Conservation (phyloP, 2,797 vertebrate species). For the Leptodactylus fallax region DNA sequence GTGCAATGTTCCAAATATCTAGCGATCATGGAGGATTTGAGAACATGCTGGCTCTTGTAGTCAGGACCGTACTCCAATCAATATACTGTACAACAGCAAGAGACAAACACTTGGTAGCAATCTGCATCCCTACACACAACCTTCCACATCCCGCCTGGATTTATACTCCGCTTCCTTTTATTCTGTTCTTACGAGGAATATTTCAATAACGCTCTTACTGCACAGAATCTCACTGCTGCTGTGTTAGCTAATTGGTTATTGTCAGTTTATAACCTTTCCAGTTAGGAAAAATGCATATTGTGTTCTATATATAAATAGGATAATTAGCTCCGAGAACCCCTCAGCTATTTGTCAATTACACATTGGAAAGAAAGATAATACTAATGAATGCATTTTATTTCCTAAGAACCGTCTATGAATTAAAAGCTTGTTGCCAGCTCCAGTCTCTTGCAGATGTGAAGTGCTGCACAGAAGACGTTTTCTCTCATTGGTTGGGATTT, state of each 20-base stretch:
- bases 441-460: not conserved
- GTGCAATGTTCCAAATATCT: too few relatives aligned
- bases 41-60: too few relatives aligned
- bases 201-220: not conserved
- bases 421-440: conserved; percentile 6
- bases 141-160: not conserved
- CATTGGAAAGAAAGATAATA: conserved; percentile 22
- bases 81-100: too few relatives aligned
- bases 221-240: not conserved
- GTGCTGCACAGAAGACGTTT: not conserved
- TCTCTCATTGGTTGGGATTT: not conserved
- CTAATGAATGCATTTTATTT: conserved; percentile 50
- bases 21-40: too few relatives aligned
- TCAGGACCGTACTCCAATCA: too few relatives aligned
- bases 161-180: too few relatives aligned
- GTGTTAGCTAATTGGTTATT: conserved; percentile 43
- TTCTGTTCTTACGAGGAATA: not conserved
- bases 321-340: conserved; percentile 44
- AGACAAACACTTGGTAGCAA: not conserved
- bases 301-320: conserved; percentile 45
- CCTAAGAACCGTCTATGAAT: conserved; percentile 31
- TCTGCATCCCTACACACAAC: not conserved
- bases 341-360: conserved; percentile 40
- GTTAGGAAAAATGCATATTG: conserved; percentile 42
- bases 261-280: conserved; percentile 31